Base-by-base conservation (phyloP, 2,888 invertebrate species). In the Ferdinandea cuprea region DNA sequence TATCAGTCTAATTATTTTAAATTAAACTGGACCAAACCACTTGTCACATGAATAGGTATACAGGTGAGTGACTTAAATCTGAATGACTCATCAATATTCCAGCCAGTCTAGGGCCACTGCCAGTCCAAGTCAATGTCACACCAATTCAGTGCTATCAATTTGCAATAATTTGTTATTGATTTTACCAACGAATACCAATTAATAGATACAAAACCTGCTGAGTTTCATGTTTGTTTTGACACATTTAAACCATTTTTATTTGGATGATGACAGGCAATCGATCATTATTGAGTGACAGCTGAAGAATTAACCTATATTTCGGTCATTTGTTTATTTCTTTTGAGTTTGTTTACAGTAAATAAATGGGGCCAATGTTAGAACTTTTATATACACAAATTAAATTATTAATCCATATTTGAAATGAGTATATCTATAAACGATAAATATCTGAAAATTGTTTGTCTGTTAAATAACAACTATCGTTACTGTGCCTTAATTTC, bases 281-380 rank as follows among this genome's bases (percentile, higher is more conserved):
- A 50, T 50, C 37, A 40, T 25, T 28, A 7, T 17, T n/a, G 15
- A 52, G 13, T 48, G 46, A 48, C 32, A 63, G 5, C 35, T 48
- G 46, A 13, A 19, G 21, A 35, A 6, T 13, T 63, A 25, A 63
- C 63, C 48, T 48, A 63, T 1, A 37, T 48, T 48, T 15, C 0
- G 3, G 7, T 25, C 13, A n/a, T 3, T 13, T 0, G 7, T 32
- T 9, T 7, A 0, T 54, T n/a, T n/a, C 7, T 32, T 19, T 32
- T 8, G 17, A n/a, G 9, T 32, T 5, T 21, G n/a, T 9, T 13
- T 25, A 6, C 8, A 21, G 54, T 37, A 6, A 37, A n/a, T 13
- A 13, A 54, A 54, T 21, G n/a, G 5, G 0, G 4, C 8, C 5
- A n/a, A 0, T n/a, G 6, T 21, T 37, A 56, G 13, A 9, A 37